Conservation (phyloP, 1,140 invertebrate species). For the Belonocnema kinseyi region DNA sequence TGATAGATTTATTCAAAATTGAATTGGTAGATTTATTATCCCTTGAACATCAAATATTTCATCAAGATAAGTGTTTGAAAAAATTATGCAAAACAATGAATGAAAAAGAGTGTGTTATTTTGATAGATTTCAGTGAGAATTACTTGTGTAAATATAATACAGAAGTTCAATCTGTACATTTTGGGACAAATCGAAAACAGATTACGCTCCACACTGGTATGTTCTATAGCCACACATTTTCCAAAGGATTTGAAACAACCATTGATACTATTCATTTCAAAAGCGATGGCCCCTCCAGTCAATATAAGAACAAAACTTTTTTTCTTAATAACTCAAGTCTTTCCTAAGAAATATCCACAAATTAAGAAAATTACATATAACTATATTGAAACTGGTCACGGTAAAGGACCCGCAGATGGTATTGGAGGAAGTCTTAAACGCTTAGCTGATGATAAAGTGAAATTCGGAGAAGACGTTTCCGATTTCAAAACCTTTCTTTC, state of each 20-base stretch:
- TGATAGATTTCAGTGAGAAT: slow-evolving; percentile 52
- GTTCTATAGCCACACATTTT: not conserved
- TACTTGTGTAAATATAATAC: slow-evolving; percentile 42
- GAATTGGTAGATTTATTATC: too few relatives aligned
- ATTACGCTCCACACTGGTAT: slow-evolving; percentile 23
- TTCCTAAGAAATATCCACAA: not conserved
- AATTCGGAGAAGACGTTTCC: slow-evolving; percentile 20
- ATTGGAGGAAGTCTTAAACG: slow-evolving; percentile 30
- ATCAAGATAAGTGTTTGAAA: too few relatives aligned
- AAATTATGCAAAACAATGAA: too few relatives aligned
- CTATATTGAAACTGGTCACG: slow-evolving; percentile 31
- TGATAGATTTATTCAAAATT: too few relatives aligned
- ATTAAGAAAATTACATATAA: slow-evolving; percentile 36
- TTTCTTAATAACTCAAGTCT: slow-evolving; percentile 35
- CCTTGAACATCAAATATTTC: too few relatives aligned
- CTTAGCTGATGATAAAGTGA: slow-evolving; percentile 4
- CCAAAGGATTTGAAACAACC: not conserved
- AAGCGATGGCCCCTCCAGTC: slow-evolving; percentile 58
- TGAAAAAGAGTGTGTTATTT: slow-evolving; percentile 35
- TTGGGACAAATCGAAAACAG: slow-evolving; percentile 38
- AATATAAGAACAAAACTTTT: slow-evolving; percentile 60
- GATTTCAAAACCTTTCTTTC: not conserved
- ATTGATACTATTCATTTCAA: too few relatives aligned
- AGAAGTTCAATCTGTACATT: slow-evolving; percentile 48
- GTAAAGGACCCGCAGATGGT: slow-evolving; percentile 34